These are phyloP conservation scores for Micrasema minimum DNA, from an alignment of 1,140 invertebrate genomes.

Conservation along the genomic window DNA sequence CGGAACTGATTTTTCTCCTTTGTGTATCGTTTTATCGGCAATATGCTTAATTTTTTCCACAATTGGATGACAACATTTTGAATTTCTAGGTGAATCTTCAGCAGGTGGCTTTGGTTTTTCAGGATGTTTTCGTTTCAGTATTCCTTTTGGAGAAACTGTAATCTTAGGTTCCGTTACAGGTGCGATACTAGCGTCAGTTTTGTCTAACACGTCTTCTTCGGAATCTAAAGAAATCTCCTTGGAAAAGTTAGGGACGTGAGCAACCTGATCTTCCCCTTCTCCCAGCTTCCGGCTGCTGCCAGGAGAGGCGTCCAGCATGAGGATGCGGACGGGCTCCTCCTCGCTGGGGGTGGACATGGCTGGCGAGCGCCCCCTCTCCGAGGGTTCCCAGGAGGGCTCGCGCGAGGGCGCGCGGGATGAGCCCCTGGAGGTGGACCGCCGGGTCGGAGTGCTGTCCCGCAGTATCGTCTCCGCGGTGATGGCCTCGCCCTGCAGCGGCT, in stretches of 20 bases:
- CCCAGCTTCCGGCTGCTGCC: conserved; percentile 62
- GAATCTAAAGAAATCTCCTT: conserved; percentile 66
- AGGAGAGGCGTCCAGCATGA: conserved; percentile 64
- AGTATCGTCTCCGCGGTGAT: conserved; percentile 65
- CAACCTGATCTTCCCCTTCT: conserved; percentile 63
- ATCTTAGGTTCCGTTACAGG: conserved; percentile 58
- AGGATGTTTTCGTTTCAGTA: conserved; percentile 63
- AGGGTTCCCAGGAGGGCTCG: conserved; percentile 58
- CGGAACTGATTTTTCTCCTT: conserved; percentile 62
- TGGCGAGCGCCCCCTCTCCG: conserved; percentile 61
- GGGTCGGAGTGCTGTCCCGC: conserved; percentile 58
- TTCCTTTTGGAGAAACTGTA: conserved; percentile 63
- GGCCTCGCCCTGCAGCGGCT: conserved; percentile 66
- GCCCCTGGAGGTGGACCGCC: too few relatives aligned
- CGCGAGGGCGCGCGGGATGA: conserved; percentile 61
- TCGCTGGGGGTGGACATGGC: conserved; percentile 48
- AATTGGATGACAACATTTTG: conserved; percentile 68
- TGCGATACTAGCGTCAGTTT: conserved; percentile 34
- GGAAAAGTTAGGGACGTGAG: conserved; percentile 65
- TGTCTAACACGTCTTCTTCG: conserved; percentile 58
- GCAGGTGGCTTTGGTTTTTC: conserved; percentile 57
- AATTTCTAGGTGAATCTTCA: conserved; percentile 63
- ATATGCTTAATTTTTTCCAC: conserved; percentile 72
- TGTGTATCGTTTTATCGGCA: conserved; percentile 70
- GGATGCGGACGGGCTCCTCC: conserved; percentile 58